phyloP scores from a whole-genome alignment of 2,113 vertebrate species.

The Struthidea cinerea region DNA sequence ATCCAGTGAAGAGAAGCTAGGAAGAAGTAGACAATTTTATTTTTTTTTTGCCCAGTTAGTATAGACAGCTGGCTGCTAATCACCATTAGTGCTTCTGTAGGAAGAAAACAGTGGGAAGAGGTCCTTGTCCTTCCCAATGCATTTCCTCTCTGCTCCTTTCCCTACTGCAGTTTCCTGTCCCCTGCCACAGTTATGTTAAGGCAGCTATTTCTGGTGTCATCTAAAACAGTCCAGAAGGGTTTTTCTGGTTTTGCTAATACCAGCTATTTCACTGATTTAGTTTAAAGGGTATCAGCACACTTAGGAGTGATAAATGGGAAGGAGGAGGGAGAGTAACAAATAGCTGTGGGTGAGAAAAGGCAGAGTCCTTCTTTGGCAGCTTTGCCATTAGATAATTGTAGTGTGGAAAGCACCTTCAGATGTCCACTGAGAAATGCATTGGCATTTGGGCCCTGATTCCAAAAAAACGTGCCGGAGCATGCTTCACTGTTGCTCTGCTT shows the following conservation, averaged over 20 bases:
- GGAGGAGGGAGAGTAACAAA: slow-evolving; percentile 20
- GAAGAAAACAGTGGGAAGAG: neutral
- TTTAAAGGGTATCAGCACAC: slow-evolving; percentile 31
- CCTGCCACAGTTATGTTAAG: neutral
- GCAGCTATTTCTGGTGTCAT: neutral
- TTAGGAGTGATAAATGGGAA: slow-evolving; percentile 29
- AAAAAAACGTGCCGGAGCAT: neutral
- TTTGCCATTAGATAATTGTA: slow-evolving; percentile 3
- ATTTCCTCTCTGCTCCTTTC: neutral
- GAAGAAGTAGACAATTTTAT: neutral
- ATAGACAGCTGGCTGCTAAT: neutral
- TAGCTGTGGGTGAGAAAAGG: slow-evolving; percentile 17
- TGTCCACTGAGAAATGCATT: neutral
- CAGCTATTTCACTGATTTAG: neutral
- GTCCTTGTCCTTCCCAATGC: neutral
- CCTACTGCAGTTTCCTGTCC: neutral
- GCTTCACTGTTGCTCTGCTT: neutral
- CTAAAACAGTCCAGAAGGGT: neutral
- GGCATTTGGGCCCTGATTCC: neutral
- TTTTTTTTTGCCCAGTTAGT: neutral
- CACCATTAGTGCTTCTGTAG: neutral
- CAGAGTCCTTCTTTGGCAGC: slow-evolving; percentile 7
- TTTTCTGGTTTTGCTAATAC: slow-evolving; percentile 26
- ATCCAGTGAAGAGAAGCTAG: neutral
- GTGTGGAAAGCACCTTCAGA: neutral